These are phyloP conservation scores for Tiphia femorata DNA, from an alignment of 2,888 invertebrate species.

Conservation along the genomic window DNA sequence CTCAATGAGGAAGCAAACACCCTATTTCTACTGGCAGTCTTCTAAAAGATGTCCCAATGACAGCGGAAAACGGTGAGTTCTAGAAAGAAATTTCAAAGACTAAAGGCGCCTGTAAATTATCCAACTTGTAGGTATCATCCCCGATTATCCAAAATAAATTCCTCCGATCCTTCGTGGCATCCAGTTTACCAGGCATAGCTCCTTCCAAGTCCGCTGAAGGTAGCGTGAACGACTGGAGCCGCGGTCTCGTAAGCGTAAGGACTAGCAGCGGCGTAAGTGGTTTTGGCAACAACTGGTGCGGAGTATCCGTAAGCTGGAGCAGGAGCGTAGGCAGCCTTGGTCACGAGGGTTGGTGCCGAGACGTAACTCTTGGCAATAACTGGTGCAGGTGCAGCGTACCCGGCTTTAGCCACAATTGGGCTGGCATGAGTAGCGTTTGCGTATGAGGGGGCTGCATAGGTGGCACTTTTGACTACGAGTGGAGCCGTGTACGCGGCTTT, in stretches of 20 bases:
- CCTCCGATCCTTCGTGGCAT: too few relatives aligned
- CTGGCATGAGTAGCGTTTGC: conserved; percentile 13
- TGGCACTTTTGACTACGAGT: conserved; percentile 1
- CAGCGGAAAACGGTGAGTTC: too few relatives aligned
- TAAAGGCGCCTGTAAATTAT: too few relatives aligned
- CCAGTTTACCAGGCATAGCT: conserved; percentile 56
- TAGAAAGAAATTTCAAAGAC: too few relatives aligned
- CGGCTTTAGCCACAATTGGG: too few relatives aligned
- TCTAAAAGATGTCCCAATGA: too few relatives aligned
- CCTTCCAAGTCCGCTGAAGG: conserved; percentile 50
- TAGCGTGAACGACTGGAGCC: conserved; percentile 43
- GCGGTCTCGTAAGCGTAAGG: conserved; percentile 24
- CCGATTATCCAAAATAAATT: too few relatives aligned
- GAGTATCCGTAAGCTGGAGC: conserved; percentile 26
- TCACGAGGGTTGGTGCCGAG: conserved; percentile 31
- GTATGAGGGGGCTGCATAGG: conserved; percentile 3
- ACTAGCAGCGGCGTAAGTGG: conserved; percentile 14
- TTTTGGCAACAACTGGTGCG: conserved; percentile 13
- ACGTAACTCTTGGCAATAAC: conserved; percentile 25
- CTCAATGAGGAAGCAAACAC: too few relatives aligned
- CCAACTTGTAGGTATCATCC: too few relatives aligned
- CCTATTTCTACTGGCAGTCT: too few relatives aligned
- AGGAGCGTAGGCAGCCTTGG: conserved; percentile 38
- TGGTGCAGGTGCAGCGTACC: conserved; percentile 17
- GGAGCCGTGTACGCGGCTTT: conserved; percentile 15